Evolutionary conservation across 2,113 vertebrate genomes (phyloP).

Genomic region (Trichechus manatus): DNA sequence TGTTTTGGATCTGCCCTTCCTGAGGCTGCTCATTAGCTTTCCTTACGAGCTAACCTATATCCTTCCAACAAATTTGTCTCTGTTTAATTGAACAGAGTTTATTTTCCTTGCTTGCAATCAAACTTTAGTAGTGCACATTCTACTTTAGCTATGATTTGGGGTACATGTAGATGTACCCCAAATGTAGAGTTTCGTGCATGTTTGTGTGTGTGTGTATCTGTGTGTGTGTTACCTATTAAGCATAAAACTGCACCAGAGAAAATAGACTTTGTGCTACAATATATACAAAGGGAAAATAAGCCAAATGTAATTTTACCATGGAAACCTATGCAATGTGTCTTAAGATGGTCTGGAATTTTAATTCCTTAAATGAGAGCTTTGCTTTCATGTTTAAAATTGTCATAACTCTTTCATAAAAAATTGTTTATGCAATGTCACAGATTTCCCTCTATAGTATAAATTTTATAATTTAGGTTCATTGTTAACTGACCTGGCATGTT

Average conservation of each 20-base stretch:
- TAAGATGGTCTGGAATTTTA: slow-evolving; percentile 57
- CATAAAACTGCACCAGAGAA: slow-evolving; percentile 28
- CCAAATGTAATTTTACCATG: slow-evolving; percentile 39
- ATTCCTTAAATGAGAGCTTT: slow-evolving; percentile 57
- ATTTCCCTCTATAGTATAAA: background rate
- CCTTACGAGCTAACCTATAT: background rate
- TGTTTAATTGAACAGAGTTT: slow-evolving; percentile 16
- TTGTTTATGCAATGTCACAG: background rate
- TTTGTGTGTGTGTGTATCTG: background rate
- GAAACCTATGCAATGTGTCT: slow-evolving; percentile 19
- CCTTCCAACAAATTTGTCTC: slow-evolving; percentile 19
- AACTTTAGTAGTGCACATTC: background rate
- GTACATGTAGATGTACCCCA: background rate
- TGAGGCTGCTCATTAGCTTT: background rate
- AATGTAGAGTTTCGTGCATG: background rate
- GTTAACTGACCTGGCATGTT: slow-evolving; percentile 40
- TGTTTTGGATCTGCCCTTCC: background rate
- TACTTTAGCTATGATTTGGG: slow-evolving; percentile 8
- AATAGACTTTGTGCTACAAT: slow-evolving; percentile 35
- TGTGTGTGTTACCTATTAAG: background rate
- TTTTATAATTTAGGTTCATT: slow-evolving; percentile 55
- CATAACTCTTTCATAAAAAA: slow-evolving; percentile 51
- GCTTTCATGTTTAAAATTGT: slow-evolving; percentile 54
- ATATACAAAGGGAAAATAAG: slow-evolving; percentile 36
- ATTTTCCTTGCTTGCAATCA: background rate